Base-by-base conservation (phyloP, 2,888 invertebrate species). In the Cheilosia scutellata region DNA sequence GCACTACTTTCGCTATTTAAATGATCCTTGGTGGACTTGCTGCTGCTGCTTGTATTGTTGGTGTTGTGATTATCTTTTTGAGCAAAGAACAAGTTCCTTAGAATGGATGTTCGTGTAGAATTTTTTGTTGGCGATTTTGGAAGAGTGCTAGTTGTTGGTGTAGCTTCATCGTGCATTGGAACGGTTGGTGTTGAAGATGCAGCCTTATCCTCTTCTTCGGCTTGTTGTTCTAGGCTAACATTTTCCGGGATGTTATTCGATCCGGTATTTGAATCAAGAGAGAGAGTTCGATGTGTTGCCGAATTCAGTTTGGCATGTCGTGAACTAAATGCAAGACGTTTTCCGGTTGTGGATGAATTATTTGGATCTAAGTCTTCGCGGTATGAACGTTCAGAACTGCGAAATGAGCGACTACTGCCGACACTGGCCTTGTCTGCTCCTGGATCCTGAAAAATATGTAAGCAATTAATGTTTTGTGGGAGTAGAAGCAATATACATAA, bases 351-450 rank as follows among this genome's bases (percentile, higher is more conserved):
- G 37, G 88, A 82, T 49, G 88, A 86, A 72, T 83, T 88, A 5
- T 87, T 78, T 70, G 88, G 78, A 74, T 89, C 90, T 20, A 88
- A 40, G 49, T 89, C 89, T 66, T 89, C 89, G 29, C 89, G 88
- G 74, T 88, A 89, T 49, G 89, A 89, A 71, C 88, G 87, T 71
- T 89, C 89, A 13, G 89, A 89, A 42, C 89, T 89, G 40, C 89
- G 89, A 87, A 89, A 89, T 79, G 90, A 89, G 47, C 89, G 88
- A 76, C 88, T 88, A 60, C 90, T 89, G 13, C 89, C 87, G n/a
- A 90, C 87, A 79, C 90, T 90, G 33, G 89, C 87, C 80, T 90
- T 90, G 51, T 90, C 90, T 20, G 89, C 88, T 62, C 82, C 82
- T 37, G 86, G 79, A 62, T 90, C 90, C 90, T 90, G 27, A 20